Base-by-base conservation (phyloP, 2,797 vertebrate species). In the Liparis tanakae region DNA sequence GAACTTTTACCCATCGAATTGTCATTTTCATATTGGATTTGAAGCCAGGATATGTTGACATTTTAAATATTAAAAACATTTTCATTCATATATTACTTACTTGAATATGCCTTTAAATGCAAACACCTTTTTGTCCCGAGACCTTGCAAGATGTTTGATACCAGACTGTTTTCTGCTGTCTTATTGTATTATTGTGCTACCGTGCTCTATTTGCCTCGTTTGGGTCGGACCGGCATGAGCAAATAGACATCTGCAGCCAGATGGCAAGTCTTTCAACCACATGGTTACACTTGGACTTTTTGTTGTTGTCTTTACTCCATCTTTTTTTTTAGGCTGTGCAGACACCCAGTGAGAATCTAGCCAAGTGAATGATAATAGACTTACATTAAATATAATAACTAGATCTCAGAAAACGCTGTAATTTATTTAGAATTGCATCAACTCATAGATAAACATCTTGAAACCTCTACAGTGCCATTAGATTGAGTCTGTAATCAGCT, bases 401-500 rank as follows among this genome's bases (percentile, higher is more conserved):
- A 76, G 39, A 74, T 46, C 63, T 60, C 43, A 12, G 9, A 75
- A n/a, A 83, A 44, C 36, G 36, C 48, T 22, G 61, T 67, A 56
- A 63, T 76, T 72, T 81, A 48, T 55, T 30, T 55, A 25, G 44
- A 65, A 60, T 67, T 66, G 57, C 20, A 78, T 72, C 60, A 74
- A 72, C 37, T 55, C 13, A n/a, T 54, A 63, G 43, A 76, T 66
- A 63, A 46, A 57, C 59, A 72, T 74, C 46, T 59, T 72, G 20
- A 81, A 74, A 70, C 61, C 12, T 48, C 74, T 63, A 37, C 39
- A 36, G 34, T 73, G 43, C 58, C 67, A 70, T 77, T 76, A 71
- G 67, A 64, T 33, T 41, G 44, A 62, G 41, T 61, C 7, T 76
- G 44, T 61, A 85, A 84, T 87, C 54, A 81, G 65, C 30, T 39